Conservation (phyloP, 2,888 invertebrate species). For the Sarcophaga variegata region DNA sequence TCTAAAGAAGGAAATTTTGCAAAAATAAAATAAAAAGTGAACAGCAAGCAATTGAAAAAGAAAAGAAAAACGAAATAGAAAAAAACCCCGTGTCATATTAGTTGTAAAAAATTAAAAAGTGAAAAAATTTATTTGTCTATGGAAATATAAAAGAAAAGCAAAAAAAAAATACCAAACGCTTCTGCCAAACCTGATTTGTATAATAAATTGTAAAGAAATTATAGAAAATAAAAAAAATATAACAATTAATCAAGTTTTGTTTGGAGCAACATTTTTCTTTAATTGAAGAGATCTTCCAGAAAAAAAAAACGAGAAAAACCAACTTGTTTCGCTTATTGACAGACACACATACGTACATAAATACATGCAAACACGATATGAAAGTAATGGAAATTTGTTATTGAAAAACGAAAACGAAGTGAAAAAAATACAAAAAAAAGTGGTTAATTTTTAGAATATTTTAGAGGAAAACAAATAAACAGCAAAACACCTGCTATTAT, state of each 20-base stretch:
- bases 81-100: slow-evolving; percentile 30
- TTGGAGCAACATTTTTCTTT: slow-evolving; percentile 14
- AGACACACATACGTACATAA: not conserved
- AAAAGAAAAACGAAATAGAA: slow-evolving; percentile 13
- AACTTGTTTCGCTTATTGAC: too few species aligned
- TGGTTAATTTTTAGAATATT: slow-evolving; percentile 56
- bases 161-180: slow-evolving; percentile 20
- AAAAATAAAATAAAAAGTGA: too few species aligned
- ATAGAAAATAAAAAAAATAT: slow-evolving; percentile 10
- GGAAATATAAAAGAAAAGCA: not conserved
- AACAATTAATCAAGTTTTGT: slow-evolving; percentile 9
- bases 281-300: slow-evolving; percentile 43
- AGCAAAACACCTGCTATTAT: slow-evolving; percentile 43
- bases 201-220: slow-evolving; percentile 1
- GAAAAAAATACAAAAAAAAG: slow-evolving; percentile 33
- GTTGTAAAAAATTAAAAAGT: slow-evolving; percentile 58
- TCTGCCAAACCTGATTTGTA: slow-evolving; percentile 59
- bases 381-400: slow-evolving; percentile 52
- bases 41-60: slow-evolving; percentile 5
- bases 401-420: slow-evolving; percentile 52
- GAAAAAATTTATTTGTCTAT: slow-evolving; percentile 46
- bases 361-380: slow-evolving; percentile 22
- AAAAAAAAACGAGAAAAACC: slow-evolving; percentile 28
- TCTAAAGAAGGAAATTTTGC: slow-evolving; percentile 30
- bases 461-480: not conserved